phyloP scores from a whole-genome alignment of 2,113 vertebrate species.

The Cyphomyrus plagiostoma region DNA sequence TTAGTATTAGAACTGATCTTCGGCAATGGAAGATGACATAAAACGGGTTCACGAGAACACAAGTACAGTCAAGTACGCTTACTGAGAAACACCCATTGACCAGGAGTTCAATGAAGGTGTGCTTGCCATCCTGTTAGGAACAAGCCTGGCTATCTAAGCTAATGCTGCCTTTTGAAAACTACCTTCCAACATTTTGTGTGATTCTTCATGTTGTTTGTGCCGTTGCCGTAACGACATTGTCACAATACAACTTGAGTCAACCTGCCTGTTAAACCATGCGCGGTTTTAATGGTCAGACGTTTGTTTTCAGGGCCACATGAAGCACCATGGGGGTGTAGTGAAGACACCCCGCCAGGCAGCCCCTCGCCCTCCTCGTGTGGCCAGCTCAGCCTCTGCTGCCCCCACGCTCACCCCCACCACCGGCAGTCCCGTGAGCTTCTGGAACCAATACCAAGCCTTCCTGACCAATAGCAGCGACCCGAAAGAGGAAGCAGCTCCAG shows the following conservation, averaged over 20 bases:
- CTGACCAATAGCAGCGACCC: conserved; percentile 48
- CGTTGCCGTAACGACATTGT: neutral
- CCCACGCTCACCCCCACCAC: conserved; percentile 47
- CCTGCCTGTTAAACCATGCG: neutral
- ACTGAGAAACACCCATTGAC: neutral
- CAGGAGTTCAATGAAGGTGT: neutral
- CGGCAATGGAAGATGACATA: neutral
- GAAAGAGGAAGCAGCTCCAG: conserved; percentile 36
- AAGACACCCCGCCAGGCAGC: conserved; percentile 49
- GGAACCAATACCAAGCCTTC: conserved; percentile 63
- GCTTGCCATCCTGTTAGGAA: neutral
- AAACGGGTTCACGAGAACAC: neutral
- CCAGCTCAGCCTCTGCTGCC: conserved; percentile 42
- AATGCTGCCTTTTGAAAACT: neutral
- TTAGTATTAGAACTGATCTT: neutral
- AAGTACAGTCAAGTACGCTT: neutral
- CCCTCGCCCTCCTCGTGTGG: conserved; percentile 50
- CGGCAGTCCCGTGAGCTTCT: conserved; percentile 58
- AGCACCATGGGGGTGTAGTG: conserved; percentile 56
- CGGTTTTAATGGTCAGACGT: neutral
- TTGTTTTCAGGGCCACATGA: conserved; percentile 62
- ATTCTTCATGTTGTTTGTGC: neutral
- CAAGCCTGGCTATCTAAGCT: neutral
- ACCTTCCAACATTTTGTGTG: neutral
- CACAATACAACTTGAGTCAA: neutral